Evolutionary conservation across 2,888 invertebrate genomes (phyloP).

Genomic region (Thera obeliscata): DNA sequence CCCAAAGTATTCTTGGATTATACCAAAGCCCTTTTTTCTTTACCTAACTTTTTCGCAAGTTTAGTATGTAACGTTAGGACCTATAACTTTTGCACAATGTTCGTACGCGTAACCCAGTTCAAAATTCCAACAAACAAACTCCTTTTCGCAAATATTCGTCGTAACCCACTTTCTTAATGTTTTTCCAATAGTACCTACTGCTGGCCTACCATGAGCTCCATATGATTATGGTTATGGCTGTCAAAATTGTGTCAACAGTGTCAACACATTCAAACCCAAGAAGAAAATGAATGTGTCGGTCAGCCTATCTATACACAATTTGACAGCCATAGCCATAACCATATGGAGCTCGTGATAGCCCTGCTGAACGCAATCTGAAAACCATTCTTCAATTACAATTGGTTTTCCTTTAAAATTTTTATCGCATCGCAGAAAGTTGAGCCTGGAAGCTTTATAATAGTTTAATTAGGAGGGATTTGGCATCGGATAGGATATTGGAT

Average conservation of each 20-base stretch:
- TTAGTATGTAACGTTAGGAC: not conserved
- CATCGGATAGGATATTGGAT: not conserved
- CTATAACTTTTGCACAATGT: not conserved
- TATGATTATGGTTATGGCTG: too few relatives aligned
- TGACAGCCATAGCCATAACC: too few relatives aligned
- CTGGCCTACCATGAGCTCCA: too few relatives aligned
- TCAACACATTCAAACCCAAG: too few relatives aligned
- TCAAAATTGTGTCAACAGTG: too few relatives aligned
- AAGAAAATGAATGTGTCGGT: too few relatives aligned
- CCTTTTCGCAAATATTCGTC: not conserved
- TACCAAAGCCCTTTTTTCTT: not conserved
- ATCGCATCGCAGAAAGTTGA: constrained; percentile 9
- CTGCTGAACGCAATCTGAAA: constrained; percentile 1
- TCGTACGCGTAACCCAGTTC: not conserved
- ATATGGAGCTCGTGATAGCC: too few relatives aligned
- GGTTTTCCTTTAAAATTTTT: constrained; percentile 11
- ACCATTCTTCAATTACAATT: constrained; percentile 5
- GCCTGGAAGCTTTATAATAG: constrained; percentile 22
- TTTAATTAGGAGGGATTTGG: constrained; percentile 26
- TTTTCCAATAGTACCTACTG: constrained; percentile 5
- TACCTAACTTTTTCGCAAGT: not conserved
- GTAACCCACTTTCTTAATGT: constrained; percentile 12
- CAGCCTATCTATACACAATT: too few relatives aligned
- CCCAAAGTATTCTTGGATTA: too few relatives aligned
- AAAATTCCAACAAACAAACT: not conserved